phyloP scores from a whole-genome alignment of 2,113 vertebrate species.

The Carlito syrichta region DNA sequence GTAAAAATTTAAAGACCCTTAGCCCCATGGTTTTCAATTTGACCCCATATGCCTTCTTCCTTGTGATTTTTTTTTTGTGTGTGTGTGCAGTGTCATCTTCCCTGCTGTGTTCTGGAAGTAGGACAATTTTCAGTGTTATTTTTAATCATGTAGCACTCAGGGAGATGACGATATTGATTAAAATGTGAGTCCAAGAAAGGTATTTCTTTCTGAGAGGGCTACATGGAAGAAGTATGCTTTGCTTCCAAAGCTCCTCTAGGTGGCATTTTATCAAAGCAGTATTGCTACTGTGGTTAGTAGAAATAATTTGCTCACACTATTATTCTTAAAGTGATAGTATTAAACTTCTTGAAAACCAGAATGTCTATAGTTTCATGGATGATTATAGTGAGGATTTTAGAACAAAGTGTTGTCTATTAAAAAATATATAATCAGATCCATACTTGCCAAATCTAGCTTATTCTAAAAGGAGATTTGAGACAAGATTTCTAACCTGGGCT shows the following conservation, averaged over 20 bases:
- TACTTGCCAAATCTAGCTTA: not conserved
- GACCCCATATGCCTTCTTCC: not conserved
- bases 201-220: not conserved
- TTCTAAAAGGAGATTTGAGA: not conserved
- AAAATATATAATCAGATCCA: not conserved
- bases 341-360: not conserved
- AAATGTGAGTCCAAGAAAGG: conserved; percentile 47
- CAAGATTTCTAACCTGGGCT: not conserved
- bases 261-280: conserved; percentile 50
- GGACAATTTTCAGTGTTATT: conserved; percentile 60
- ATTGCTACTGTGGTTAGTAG: not conserved
- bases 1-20: not conserved
- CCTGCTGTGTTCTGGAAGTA: conserved; percentile 47
- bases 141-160: conserved; percentile 55
- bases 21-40: not conserved
- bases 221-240: not conserved
- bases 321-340: conserved; percentile 43
- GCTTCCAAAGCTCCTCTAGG: conserved; percentile 28
- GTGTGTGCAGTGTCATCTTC: conserved; percentile 23
- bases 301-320: not conserved
- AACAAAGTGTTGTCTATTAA: not conserved
- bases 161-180: conserved; percentile 69
- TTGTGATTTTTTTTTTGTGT: conserved; percentile 44
- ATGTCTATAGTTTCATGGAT: not conserved
- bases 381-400: not conserved